Percentiles rank a stretch among this genome's conserved stretches.
phyloP scores from a whole-genome alignment of 92 coral and sea anemone species.

The Parazoanthus darwini region DNA sequence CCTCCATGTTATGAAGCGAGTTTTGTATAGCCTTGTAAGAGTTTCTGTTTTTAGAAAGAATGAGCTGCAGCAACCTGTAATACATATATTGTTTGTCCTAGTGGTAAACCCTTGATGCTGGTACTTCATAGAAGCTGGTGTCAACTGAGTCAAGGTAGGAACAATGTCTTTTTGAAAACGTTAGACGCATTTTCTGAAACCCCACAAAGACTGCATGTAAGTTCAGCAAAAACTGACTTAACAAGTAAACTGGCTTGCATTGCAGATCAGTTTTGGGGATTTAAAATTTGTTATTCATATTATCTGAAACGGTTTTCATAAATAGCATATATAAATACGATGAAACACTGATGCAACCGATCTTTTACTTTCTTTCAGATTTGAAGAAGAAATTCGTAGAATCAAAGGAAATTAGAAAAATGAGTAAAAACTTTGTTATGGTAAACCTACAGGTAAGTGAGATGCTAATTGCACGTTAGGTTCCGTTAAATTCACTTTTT shows the following conservation, averaged over 20 bases:
- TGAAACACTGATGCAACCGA: not conserved
- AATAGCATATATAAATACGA: not conserved
- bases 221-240: no score
- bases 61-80: not conserved
- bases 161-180: no score
- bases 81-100: slow-evolving; percentile 26
- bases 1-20: no score
- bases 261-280: no score
- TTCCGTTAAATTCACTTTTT: no score
- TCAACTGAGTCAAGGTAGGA: slow-evolving; percentile 88
- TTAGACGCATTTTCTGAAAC: no score
- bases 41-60: not conserved
- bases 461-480: not conserved
- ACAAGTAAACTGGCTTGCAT: no score
- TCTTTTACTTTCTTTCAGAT: slow-evolving; percentile 37
- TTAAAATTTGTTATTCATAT: no score
- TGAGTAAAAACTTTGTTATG: slow-evolving; percentile 77
- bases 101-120: slow-evolving; percentile 86
- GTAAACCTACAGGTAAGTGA: slow-evolving; percentile 72
- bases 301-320: no score
- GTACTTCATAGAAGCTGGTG: slow-evolving; percentile 93
- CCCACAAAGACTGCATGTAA: no score
- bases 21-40: no score
- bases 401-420: slow-evolving; percentile 69
- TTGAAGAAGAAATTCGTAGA: slow-evolving; percentile 75